Conservation (phyloP, 2,888 invertebrate genomes). For the Oligia strigilis region DNA sequence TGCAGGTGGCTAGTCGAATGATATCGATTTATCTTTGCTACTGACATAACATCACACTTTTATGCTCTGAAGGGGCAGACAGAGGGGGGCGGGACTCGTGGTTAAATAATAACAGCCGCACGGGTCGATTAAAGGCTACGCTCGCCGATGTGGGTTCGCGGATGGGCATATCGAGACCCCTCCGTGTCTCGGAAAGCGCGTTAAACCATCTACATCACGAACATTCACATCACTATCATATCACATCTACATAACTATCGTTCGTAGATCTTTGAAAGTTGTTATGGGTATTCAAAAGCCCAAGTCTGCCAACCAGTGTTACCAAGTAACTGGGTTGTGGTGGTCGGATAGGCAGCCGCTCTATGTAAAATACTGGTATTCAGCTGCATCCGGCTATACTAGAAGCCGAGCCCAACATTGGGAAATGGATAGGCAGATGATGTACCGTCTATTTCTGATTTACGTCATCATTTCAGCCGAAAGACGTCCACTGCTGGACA, state of each 20-base stretch:
- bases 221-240: too few relatives aligned
- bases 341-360: neutral
- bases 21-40: slow-evolving; percentile 36
- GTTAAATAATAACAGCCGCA: neutral
- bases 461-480: too few relatives aligned
- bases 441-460: neutral
- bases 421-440: neutral
- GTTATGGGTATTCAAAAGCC: neutral
- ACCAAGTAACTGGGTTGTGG: neutral
- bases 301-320: neutral
- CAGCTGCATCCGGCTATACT: neutral
- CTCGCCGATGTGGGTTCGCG: neutral
- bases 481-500: too few relatives aligned
- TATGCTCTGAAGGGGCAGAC: neutral
- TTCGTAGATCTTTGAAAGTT: neutral
- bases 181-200: neutral
- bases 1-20: slow-evolving; percentile 15
- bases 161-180: neutral
- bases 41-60: neutral
- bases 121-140: neutral
- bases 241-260: neutral
- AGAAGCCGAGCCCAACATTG: neutral
- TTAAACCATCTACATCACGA: neutral
- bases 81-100: neutral
- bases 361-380: neutral